Conservation (phyloP, 1,140 invertebrate species). For the Antheraea pernyi region DNA sequence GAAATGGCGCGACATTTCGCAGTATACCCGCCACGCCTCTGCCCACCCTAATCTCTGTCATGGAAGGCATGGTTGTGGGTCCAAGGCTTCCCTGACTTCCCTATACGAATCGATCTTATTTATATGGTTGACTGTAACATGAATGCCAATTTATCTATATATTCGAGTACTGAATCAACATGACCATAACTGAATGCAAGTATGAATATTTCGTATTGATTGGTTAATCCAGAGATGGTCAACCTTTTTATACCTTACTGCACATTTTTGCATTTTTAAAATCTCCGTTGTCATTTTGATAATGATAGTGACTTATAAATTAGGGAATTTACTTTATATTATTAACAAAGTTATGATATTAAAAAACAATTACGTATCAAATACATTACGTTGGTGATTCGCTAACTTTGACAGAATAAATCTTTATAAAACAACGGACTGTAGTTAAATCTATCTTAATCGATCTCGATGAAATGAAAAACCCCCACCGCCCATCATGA, state of each 20-base stretch:
- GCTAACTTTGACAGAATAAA: constrained; percentile 22
- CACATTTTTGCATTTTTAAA: no score
- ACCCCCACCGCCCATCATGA: neutral
- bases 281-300: no score
- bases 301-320: no score
- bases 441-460: no score
- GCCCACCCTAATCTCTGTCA: constrained; percentile 67
- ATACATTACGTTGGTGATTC: no score
- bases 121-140: constrained; percentile 40
- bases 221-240: no score
- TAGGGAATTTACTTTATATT: no score
- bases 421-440: no score
- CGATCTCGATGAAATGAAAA: neutral
- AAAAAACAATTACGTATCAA: no score
- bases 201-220: neutral
- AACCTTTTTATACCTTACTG: no score
- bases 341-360: no score
- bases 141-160: neutral
- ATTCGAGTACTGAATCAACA: neutral
- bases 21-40: constrained; percentile 56
- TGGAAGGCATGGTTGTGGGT: constrained; percentile 52
- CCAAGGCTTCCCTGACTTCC: constrained; percentile 44
- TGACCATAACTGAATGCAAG: neutral
- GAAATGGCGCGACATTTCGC: constrained; percentile 73
- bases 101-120: constrained; percentile 41